Conservation (phyloP, 2,113 vertebrate species). For the Chloroceryle aenea region DNA sequence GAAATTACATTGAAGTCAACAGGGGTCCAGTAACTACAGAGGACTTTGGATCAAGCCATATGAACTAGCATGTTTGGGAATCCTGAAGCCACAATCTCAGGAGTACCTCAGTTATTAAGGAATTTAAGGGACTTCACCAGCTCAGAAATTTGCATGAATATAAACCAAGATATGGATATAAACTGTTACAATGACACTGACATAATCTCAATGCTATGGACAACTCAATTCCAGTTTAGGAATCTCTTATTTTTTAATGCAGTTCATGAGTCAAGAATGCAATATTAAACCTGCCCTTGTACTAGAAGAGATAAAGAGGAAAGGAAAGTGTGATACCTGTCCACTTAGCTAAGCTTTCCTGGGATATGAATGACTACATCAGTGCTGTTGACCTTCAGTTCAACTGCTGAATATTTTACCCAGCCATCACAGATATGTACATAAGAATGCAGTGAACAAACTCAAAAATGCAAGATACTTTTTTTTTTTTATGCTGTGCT, state of each 20-base stretch:
- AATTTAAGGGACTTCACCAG: neutral
- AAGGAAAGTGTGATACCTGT: neutral
- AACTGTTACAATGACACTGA: neutral
- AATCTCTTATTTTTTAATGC: neutral
- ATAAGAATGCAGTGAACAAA: neutral
- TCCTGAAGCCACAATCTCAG: neutral
- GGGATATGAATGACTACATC: neutral
- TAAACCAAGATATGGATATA: neutral
- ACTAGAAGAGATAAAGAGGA: neutral
- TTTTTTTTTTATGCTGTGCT: neutral
- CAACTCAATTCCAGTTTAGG: neutral
- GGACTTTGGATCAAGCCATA: accelerated
- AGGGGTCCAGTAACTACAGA: neutral
- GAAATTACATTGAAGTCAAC: neutral
- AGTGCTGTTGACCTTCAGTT: neutral
- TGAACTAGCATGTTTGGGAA: neutral
- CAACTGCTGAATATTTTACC: neutral
- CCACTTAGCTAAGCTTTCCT: neutral
- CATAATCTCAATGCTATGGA: neutral
- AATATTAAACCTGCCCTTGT: neutral
- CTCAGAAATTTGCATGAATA: neutral
- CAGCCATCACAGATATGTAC: neutral
- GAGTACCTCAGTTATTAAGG: neutral
- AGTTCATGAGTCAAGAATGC: neutral
- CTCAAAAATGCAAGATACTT: neutral